These are phyloP conservation scores for Macropodus opercularis DNA, from an alignment of 2,797 vertebrate genomes.

Conservation along the genomic window DNA sequence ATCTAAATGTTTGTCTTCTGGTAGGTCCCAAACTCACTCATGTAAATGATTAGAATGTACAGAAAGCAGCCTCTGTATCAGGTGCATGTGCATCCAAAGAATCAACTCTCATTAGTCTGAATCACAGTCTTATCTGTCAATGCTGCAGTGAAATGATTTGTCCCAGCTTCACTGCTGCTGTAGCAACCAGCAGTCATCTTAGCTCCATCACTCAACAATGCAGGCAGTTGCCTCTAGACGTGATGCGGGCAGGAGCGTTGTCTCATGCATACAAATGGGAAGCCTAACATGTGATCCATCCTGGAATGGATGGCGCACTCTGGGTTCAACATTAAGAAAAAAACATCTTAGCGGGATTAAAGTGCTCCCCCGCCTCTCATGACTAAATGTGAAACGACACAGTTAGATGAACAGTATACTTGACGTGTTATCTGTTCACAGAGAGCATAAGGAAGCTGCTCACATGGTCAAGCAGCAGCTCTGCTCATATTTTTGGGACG, in stretches of 20 bases:
- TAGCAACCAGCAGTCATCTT: constrained; percentile 50
- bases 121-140: constrained; percentile 5
- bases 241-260: constrained; percentile 54
- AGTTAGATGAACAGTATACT: constrained; percentile 57
- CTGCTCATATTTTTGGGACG: constrained; percentile 37
- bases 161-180: constrained; percentile 43
- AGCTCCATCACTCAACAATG: constrained; percentile 59
- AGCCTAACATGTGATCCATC: constrained; percentile 62
- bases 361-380: constrained; percentile 30
- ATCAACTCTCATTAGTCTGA: constrained; percentile 2
- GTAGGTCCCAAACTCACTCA: constrained; percentile 23
- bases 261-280: constrained; percentile 70
- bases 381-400: constrained; percentile 48
- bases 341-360: constrained; percentile 41
- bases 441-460: constrained; percentile 63
- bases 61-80: constrained; percentile 14
- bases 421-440: constrained; percentile 54
- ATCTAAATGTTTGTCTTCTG: constrained; percentile 62
- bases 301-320: constrained; percentile 45
- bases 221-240: constrained; percentile 54
- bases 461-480: constrained; percentile 58
- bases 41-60: constrained; percentile 29
- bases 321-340: constrained; percentile 31
- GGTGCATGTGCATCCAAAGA: constrained; percentile 5
- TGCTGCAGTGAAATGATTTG: constrained; percentile 43